Percentiles rank a stretch among this genome's conserved stretches.
phyloP scores from a whole-genome alignment of 1,140 invertebrate species.

The Aphelinus atriplicis region DNA sequence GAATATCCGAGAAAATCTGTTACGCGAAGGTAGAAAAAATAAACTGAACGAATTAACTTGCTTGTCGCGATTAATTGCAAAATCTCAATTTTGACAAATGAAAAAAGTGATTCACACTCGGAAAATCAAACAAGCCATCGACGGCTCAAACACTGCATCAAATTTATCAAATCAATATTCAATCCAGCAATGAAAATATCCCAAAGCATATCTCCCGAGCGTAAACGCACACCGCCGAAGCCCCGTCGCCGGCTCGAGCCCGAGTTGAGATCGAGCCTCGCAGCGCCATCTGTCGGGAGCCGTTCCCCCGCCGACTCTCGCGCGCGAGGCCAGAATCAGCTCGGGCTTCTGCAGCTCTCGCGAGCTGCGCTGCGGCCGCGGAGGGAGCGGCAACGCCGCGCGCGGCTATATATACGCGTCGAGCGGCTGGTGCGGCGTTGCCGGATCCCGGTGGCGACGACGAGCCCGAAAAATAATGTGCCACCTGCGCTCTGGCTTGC shows the following conservation, averaged over 20 bases:
- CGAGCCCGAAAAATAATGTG: neutral
- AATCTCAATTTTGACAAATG: no score
- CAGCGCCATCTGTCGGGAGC: conserved; percentile 28
- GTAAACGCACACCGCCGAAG: neutral
- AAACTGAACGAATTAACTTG: no score
- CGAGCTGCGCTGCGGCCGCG: neutral
- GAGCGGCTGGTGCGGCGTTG: neutral
- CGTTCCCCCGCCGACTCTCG: no score
- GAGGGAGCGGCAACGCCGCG: conserved; percentile 7
- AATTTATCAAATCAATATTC: no score
- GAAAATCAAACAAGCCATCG: no score
- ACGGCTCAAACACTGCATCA: neutral
- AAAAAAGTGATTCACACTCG: no score
- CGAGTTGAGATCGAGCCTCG: neutral
- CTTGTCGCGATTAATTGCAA: no score
- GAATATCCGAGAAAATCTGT: no score
- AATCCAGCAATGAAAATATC: no score
- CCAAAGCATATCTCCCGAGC: no score
- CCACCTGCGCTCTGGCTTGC: neutral
- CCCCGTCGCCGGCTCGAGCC: neutral
- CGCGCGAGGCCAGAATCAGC: no score
- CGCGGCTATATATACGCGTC: neutral
- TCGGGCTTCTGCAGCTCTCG: neutral
- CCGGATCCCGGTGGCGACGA: neutral
- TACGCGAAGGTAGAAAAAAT: no score